phyloP scores from a whole-genome alignment of 1,140 invertebrate species.

The Chionoecetes opilio region DNA sequence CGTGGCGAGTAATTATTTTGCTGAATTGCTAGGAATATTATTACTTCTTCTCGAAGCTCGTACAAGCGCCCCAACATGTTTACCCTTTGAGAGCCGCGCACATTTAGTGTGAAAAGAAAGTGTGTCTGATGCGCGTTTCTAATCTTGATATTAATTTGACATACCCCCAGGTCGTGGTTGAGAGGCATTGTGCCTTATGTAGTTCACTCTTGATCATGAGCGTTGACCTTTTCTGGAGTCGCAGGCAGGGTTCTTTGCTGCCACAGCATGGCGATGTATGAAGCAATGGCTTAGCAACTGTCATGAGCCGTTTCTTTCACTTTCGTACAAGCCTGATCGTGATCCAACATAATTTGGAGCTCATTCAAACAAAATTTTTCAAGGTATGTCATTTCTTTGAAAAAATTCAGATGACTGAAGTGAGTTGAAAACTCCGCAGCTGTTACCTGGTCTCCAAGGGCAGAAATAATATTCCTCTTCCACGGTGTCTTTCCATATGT shows the following conservation, averaged over 20 bases:
- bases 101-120: slow-evolving; percentile 54
- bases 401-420: slow-evolving; percentile 35
- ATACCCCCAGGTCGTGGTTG: neutral
- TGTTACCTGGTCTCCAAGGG: neutral
- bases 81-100: slow-evolving; percentile 68
- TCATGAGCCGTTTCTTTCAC: slow-evolving; percentile 37
- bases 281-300: too few relatives aligned
- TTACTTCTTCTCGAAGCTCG: slow-evolving; percentile 64
- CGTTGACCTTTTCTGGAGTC: too few relatives aligned
- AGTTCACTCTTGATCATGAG: slow-evolving; percentile 32
- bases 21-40: slow-evolving; percentile 39
- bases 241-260: neutral
- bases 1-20: slow-evolving; percentile 47
- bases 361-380: slow-evolving; percentile 24
- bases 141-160: neutral
- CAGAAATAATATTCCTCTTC: slow-evolving; percentile 32
- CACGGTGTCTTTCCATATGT: neutral
- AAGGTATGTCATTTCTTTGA: neutral
- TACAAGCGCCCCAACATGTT: slow-evolving; percentile 65
- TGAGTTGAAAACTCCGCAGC: neutral
- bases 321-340: neutral
- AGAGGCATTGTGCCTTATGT: slow-evolving; percentile 22
- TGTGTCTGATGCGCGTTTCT: neutral
- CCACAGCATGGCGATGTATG: neutral
- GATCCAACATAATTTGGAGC: slow-evolving; percentile 40